Conservation (phyloP, 2,113 vertebrate species). For the Calonectris borealis region DNA sequence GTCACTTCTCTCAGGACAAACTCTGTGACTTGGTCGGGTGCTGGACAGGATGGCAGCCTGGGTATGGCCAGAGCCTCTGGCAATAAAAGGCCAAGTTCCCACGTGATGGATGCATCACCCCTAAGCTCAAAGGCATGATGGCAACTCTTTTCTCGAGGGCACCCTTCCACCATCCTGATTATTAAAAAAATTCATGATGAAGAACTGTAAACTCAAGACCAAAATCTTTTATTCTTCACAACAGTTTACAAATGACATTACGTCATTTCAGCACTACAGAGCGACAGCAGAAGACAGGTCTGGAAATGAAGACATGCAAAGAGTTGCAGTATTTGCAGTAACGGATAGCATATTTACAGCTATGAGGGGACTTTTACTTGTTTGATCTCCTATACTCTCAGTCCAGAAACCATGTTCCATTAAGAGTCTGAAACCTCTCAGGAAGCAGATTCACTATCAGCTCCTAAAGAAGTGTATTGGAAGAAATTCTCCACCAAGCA, state of each 20-base stretch:
- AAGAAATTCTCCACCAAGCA: not conserved
- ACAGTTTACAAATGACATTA: not conserved
- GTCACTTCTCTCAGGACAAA: not conserved
- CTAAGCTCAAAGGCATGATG: not conserved
- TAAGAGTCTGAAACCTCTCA: not conserved
- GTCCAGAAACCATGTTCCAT: not conserved
- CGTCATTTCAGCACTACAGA: fast-evolving
- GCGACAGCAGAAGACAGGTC: not conserved
- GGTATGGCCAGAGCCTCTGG: not conserved
- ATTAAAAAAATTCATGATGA: not conserved
- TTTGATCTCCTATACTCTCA: not conserved
- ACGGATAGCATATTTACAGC: not conserved
- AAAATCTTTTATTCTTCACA: not conserved
- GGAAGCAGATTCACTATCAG: not conserved
- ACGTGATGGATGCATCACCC: fast-evolving
- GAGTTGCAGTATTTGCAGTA: not conserved
- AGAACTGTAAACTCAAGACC: not conserved
- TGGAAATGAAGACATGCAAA: not conserved
- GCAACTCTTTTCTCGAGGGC: not conserved
- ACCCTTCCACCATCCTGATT: not conserved
- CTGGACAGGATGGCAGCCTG: not conserved
- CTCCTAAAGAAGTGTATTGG: not conserved
- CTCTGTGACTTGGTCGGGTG: not conserved
- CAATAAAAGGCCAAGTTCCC: not conserved
- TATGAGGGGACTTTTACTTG: not conserved